A percentile compares a stretch with the other conserved stretches of the same genome.
These are phyloP conservation scores for Pentamera pediparva DNA, from an alignment of 53 echinoderm and acorn worm genomes.

Conservation along the genomic window DNA sequence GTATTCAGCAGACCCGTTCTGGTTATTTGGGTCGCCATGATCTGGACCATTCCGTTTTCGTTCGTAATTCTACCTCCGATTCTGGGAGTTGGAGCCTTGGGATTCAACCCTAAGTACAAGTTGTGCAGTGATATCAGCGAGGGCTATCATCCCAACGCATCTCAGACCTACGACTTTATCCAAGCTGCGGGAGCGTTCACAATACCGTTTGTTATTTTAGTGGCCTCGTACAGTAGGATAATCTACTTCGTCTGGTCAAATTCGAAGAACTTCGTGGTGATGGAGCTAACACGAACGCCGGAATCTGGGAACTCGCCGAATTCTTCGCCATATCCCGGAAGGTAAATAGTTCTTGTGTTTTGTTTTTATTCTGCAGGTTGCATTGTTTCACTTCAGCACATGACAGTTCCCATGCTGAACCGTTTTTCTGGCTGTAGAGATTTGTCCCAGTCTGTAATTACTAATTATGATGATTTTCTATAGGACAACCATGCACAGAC, in stretches of 20 bases:
- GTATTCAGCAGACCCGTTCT: not conserved
- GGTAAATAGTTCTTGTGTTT: no score
- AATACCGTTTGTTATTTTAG: constrained; percentile 42
- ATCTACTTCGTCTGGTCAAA: constrained; percentile 43
- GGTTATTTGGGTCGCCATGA: not conserved
- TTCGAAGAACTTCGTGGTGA: constrained; percentile 19
- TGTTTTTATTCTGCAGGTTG: no score
- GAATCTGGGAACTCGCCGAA: no score
- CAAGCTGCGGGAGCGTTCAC: constrained; percentile 42
- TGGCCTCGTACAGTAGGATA: constrained; percentile 45
- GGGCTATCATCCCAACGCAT: constrained; percentile 19
- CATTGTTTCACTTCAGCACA: no score
- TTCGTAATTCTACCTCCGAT: constrained; percentile 3
- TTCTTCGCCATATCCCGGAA: no score
- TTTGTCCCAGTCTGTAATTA: no score
- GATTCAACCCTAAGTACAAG: constrained; percentile 25
- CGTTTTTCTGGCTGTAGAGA: no score
- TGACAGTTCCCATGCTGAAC: no score
- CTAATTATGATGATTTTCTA: no score
- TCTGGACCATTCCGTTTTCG: constrained; percentile 21
- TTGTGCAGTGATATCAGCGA: constrained; percentile 17
- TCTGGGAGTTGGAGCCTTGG: constrained; percentile 10
- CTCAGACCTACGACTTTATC: constrained; percentile 37
- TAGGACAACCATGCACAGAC: no score
- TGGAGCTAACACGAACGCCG: not conserved